Evolutionary conservation across 2,888 invertebrate species (phyloP).

Genomic region (Trilocha varians): DNA sequence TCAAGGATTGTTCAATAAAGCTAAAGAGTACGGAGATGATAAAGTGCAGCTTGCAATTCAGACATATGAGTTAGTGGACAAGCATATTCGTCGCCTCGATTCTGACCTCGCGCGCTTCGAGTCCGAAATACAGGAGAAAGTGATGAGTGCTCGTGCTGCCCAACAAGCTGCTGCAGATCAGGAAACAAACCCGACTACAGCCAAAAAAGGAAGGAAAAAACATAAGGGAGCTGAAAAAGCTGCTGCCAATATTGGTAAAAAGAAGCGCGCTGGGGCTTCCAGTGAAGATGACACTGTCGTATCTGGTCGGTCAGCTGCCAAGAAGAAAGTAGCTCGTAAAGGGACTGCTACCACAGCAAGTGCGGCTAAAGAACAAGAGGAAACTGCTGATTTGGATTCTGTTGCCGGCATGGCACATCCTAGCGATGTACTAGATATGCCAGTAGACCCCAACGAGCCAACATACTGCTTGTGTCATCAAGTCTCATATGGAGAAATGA

Average conservation of each 20-base stretch:
- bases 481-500: constrained; percentile 97
- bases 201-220: constrained; percentile 66
- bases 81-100: constrained; percentile 95
- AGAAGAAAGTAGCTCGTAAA: constrained; percentile 59
- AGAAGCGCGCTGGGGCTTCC: constrained; percentile 69
- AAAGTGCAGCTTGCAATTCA: constrained; percentile 98
- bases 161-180: constrained; percentile 64
- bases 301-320: constrained; percentile 51
- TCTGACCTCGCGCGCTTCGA: constrained; percentile 97
- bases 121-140: constrained; percentile 96
- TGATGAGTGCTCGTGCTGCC: constrained; percentile 79
- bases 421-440: constrained; percentile 92
- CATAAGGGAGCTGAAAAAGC: constrained; percentile 56
- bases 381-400: constrained; percentile 65
- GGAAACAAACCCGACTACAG: constrained; percentile 52
- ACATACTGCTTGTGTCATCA: constrained; percentile 99
- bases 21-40: constrained; percentile 96
- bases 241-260: constrained; percentile 54
- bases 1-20: constrained; percentile 91
- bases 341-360: constrained; percentile 46
- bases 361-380: constrained; percentile 55
- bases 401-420: constrained; percentile 81
- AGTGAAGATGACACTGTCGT: constrained; percentile 63
- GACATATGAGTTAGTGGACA: constrained; percentile 98
- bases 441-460: constrained; percentile 97